These are phyloP conservation scores for Fissipunctia ypsillon DNA, from an alignment of 2,888 invertebrate genomes.

Conservation along the genomic window DNA sequence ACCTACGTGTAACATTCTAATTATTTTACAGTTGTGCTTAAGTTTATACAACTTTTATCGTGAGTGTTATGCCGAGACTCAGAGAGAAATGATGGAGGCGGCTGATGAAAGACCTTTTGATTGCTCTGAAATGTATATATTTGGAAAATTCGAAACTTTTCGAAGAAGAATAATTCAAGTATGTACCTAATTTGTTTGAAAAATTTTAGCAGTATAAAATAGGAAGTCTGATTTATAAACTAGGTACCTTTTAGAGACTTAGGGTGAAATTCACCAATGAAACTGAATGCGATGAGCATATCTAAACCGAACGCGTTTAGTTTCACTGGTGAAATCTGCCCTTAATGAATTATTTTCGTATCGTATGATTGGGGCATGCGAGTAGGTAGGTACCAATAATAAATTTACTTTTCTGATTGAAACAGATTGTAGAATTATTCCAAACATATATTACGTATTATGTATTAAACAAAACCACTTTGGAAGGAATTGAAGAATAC, in stretches of 20 bases:
- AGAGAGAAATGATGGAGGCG: constrained; percentile 92
- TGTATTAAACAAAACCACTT: constrained; percentile 93
- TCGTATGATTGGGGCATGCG: too few species aligned
- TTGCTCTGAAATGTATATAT: constrained; percentile 97
- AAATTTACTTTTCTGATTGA: constrained; percentile 35
- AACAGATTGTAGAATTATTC: constrained; percentile 94
- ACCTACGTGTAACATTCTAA: not conserved
- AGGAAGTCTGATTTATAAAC: not conserved
- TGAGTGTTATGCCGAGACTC: constrained; percentile 90
- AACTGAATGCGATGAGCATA: not conserved
- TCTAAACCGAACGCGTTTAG: not conserved
- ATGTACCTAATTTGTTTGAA: constrained; percentile 42
- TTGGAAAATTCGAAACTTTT: constrained; percentile 96
- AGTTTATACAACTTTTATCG: constrained; percentile 86
- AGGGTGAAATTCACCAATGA: not conserved
- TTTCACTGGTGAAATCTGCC: not conserved
- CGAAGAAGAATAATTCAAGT: constrained; percentile 93
- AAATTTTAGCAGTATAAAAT: not conserved
- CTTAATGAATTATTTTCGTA: not conserved
- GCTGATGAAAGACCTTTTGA: constrained; percentile 94
- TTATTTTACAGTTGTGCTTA: constrained; percentile 77
- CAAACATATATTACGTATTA: constrained; percentile 94
- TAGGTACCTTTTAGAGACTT: not conserved
- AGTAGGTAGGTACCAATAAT: too few species aligned
- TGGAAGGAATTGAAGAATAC: constrained; percentile 95